Evolutionary conservation across 2,888 invertebrate species (phyloP).

Genomic region (Panzeria rudis): DNA sequence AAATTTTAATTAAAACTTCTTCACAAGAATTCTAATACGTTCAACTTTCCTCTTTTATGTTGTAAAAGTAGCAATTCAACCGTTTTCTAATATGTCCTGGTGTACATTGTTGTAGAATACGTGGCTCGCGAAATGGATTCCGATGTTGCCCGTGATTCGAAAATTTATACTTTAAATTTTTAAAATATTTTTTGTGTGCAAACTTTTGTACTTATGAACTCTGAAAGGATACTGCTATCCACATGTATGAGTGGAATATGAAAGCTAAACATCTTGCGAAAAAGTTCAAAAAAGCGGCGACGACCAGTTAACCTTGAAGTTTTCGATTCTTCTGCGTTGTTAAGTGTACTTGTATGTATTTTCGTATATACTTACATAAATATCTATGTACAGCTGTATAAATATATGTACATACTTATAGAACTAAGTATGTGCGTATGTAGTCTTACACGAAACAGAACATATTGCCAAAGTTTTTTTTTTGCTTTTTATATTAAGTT

Average conservation of each 20-base stretch:
- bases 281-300: constrained; percentile 80
- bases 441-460: constrained; percentile 36
- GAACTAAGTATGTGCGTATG: constrained; percentile 21
- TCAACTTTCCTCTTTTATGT: too few relatives aligned
- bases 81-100: too few relatives aligned
- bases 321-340: constrained; percentile 65
- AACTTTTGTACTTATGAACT: constrained; percentile 55
- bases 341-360: constrained; percentile 29
- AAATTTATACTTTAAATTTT: neutral
- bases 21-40: too few relatives aligned
- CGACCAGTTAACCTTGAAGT: constrained; percentile 81
- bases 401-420: neutral
- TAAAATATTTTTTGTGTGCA: constrained; percentile 21
- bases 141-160: too few relatives aligned
- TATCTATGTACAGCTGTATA: neutral
- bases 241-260: constrained; percentile 65
- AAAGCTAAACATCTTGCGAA: constrained; percentile 71
- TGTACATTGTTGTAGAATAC: too few relatives aligned
- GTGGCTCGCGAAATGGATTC: too few relatives aligned
- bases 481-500: constrained; percentile 26
- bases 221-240: constrained; percentile 42
- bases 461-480: constrained; percentile 67
- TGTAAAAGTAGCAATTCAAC: too few relatives aligned
- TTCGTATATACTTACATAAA: neutral
- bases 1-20: too few relatives aligned